A percentile compares a stretch with the other conserved stretches of the same genome.
These are phyloP conservation scores for Sycophila texana DNA, from an alignment of 2,888 invertebrate genomes.

Conservation along the genomic window DNA sequence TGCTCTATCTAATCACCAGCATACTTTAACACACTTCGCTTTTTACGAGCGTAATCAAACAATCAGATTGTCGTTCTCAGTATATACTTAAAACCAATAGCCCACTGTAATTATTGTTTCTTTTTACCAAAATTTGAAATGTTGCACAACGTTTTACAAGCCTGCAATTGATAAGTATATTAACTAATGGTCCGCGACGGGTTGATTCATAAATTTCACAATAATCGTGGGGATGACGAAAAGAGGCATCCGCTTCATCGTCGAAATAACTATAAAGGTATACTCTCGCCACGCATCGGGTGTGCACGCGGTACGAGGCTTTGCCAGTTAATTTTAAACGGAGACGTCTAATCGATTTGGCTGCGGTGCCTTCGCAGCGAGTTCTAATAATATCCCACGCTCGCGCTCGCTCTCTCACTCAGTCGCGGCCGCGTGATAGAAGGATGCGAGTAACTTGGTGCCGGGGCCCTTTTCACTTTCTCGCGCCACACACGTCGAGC, in stretches of 20 bases:
- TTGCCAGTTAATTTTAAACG: slow-evolving; percentile 56
- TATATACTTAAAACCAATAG: slow-evolving; percentile 38
- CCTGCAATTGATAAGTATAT: background rate
- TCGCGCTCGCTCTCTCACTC: background rate
- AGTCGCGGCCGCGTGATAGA: slow-evolving; percentile 59
- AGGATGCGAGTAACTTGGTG: slow-evolving; percentile 49
- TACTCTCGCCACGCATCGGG: background rate
- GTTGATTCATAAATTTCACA: background rate
- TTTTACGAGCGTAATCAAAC: slow-evolving; percentile 52
- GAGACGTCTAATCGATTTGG: slow-evolving; percentile 57
- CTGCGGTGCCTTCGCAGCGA: slow-evolving; percentile 48
- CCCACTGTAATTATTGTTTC: slow-evolving; percentile 38
- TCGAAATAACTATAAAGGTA: slow-evolving; percentile 13
- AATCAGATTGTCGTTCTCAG: slow-evolving; percentile 46
- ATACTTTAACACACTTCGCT: background rate
- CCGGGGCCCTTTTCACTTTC: slow-evolving; percentile 45
- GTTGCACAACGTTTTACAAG: too few relatives aligned
- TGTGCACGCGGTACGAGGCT: slow-evolving; percentile 21
- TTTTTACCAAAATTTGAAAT: background rate
- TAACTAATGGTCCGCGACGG: background rate
- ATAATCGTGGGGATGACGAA: background rate
- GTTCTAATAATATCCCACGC: slow-evolving; percentile 54
- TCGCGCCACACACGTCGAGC: slow-evolving; percentile 46
- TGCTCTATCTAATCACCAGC: slow-evolving; percentile 50
- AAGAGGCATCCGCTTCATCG: background rate